Evolutionary conservation across 1,140 invertebrate genomes (phyloP), one percentile per base, ranked within the genome.

Genomic region (Drosophila yakuba): DNA sequence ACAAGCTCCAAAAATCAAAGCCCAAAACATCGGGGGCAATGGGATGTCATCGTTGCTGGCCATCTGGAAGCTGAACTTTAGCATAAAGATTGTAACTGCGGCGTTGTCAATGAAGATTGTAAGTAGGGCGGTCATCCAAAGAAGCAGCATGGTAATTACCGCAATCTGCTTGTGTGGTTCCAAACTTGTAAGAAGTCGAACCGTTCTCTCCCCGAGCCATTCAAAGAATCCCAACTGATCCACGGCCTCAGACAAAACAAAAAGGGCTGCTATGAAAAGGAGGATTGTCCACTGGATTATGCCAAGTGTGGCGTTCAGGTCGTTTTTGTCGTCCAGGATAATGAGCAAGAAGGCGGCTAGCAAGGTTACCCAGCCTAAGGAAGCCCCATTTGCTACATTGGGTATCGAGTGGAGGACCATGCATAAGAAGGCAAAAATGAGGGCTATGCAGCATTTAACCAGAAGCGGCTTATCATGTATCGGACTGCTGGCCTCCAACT

Each of bases 61-160:
- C n/a, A 97, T 69, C 52, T 93, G 91, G 0, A 94, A 94, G 0
- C 95, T 93, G 25, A 97, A 94, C 51, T 94, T 94, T 2, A 97
- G 93, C 96, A 97, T 97, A 93, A 97, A 96, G 1, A 96, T 96
- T 0, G 96, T 95, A 10, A 97, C 94, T 0, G 96, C 96, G 50
- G 97, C 95, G 80, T 97, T 97, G 80, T 97, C 96, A 4, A 97
- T 95, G 71, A 97, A 95, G 8, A 96, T 94, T 2, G 96, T 96
- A 0, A 95, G 94, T 2, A 96, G 23, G 0, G 95, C 95, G 0
- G 96, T 96, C 0, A 96, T 41, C 96, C 96, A 97, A 0, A 96
- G 79, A 54, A 97, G 92, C 2, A 96, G 38, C 6, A 96, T 15
- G 45, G 97, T 94, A 2, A 95, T 94, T 0, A 96, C 94, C 0